These are phyloP conservation scores for Anguilla marmorata DNA, from an alignment of 2,797 vertebrate genomes.

Conservation along the genomic window DNA sequence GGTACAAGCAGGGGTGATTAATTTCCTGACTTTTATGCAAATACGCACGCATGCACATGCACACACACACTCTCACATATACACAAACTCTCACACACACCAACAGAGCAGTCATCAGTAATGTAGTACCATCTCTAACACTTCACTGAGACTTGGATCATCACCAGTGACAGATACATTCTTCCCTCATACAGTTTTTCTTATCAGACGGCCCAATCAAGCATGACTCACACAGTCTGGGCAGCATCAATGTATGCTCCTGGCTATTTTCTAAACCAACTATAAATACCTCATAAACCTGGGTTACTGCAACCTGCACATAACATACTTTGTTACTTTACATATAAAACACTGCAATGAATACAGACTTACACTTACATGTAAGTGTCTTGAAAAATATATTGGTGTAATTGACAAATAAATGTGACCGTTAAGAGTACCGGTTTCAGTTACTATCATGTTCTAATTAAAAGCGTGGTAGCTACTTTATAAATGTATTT, in stretches of 20 bases:
- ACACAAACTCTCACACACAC: constrained; percentile 1
- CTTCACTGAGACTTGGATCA: not conserved
- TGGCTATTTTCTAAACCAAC: not conserved
- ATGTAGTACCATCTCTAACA: not conserved
- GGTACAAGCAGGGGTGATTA: not conserved
- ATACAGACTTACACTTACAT: no score
- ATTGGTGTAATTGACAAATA: no score
- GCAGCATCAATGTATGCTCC: not conserved
- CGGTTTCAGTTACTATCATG: no score
- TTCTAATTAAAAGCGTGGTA: no score
- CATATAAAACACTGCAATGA: no score
- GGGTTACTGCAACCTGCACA: not conserved
- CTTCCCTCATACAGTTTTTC: not conserved
- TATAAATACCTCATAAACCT: not conserved
- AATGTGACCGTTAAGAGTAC: no score
- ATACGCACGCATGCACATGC: not conserved
- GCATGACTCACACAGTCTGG: not conserved
- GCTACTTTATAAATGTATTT: no score
- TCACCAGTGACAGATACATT: not conserved
- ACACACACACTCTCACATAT: not conserved
- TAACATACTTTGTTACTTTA: no score
- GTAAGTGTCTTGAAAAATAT: no score
- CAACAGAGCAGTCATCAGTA: not conserved
- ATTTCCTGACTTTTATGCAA: not conserved
- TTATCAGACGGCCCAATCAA: not conserved